Percentiles rank a stretch among this genome's conserved stretches.
Evolutionary conservation across 2,797 vertebrate species (phyloP).

Genomic region (Catamblyrhynchus diadema): DNA sequence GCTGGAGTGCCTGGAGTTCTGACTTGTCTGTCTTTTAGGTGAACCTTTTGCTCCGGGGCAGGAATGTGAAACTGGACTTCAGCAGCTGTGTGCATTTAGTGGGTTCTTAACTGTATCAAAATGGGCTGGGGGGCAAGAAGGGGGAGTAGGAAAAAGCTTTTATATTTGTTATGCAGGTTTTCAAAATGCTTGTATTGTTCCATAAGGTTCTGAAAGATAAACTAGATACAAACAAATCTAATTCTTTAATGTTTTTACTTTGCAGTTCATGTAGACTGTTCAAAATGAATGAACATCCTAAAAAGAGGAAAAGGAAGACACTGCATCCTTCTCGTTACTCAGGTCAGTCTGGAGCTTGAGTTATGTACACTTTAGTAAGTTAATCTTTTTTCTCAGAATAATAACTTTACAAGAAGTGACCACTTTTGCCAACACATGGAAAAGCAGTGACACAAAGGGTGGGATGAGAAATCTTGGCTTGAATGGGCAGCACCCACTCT

Average conservation of each 20-base stretch:
- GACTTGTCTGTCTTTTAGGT: not conserved
- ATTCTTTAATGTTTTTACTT: not conserved
- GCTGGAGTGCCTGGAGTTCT: not conserved
- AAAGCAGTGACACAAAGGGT: not conserved
- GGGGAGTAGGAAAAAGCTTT: not conserved
- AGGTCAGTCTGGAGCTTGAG: slow-evolving; percentile 56
- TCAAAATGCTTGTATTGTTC: not conserved
- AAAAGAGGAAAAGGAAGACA: slow-evolving; percentile 83
- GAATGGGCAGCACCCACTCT: not conserved
- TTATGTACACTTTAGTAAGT: not conserved
- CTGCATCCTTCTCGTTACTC: slow-evolving; percentile 81
- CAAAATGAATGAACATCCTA: slow-evolving; percentile 82
- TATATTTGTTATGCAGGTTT: not conserved
- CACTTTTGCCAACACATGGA: rapidly evolving
- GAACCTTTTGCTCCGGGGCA: not conserved
- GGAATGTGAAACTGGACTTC: not conserved
- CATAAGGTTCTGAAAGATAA: not conserved
- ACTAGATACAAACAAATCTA: not conserved
- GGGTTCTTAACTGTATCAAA: not conserved
- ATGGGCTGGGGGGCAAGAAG: not conserved
- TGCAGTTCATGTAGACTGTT: slow-evolving; percentile 33
- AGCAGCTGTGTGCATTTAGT: not conserved
- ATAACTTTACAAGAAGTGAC: not conserved
- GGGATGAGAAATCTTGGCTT: not conserved
- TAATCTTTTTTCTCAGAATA: not conserved